Evolutionary conservation across 2,797 vertebrate species (phyloP).

Genomic region (Sitta carolinensis): DNA sequence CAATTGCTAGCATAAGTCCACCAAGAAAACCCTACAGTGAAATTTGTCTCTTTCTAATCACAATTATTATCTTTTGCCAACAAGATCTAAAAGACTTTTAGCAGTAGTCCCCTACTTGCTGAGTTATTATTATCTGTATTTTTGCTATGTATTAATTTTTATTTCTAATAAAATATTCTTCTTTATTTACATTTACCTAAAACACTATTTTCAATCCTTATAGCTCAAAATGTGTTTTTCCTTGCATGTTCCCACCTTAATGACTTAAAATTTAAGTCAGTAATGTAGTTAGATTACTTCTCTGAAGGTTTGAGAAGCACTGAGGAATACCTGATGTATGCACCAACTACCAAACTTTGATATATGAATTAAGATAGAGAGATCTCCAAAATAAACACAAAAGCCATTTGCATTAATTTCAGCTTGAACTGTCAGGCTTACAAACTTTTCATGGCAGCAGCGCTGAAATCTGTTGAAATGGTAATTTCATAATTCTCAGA

Average conservation of each 20-base stretch:
- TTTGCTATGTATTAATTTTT: background rate
- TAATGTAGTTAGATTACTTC: constrained; percentile 15
- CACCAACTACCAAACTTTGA: constrained; percentile 49
- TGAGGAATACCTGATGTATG: constrained; percentile 39
- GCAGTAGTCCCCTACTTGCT: background rate
- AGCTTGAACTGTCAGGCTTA: constrained; percentile 45
- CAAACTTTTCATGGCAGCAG: constrained; percentile 61
- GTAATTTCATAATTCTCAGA: constrained; percentile 64
- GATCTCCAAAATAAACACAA: constrained; percentile 63
- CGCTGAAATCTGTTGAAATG: constrained; percentile 61
- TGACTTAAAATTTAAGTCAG: constrained; percentile 26
- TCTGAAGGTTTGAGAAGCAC: constrained; percentile 37
- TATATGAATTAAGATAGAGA: constrained; percentile 62
- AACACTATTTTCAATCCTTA: background rate
- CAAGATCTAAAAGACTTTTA: constrained; percentile 31
- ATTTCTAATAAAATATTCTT: background rate
- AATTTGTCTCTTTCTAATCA: background rate
- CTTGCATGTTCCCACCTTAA: background rate
- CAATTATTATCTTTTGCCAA: background rate
- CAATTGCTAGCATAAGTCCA: background rate
- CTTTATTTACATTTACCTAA: background rate
- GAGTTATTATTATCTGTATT: background rate
- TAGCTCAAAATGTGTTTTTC: background rate
- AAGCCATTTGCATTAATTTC: constrained; percentile 66
- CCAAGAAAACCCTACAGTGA: background rate